Evolutionary conservation across 2,113 vertebrate species (phyloP).

Genomic region (Pluvialis apricaria): DNA sequence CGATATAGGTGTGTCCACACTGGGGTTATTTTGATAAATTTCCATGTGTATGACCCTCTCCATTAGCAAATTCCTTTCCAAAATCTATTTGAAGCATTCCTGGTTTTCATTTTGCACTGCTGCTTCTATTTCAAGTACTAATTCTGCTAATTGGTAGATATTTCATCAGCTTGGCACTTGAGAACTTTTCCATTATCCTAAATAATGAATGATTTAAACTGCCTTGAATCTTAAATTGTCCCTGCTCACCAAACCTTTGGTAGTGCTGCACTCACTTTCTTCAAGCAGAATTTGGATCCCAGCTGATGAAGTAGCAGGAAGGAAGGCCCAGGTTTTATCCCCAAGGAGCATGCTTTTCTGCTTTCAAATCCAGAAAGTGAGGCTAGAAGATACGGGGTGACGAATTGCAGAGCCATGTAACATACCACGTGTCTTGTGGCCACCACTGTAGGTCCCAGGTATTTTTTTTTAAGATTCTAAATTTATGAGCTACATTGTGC

Average conservation of each 20-base stretch:
- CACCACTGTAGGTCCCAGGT: constrained; percentile 41
- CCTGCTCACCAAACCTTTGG: constrained; percentile 22
- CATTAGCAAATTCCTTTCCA: neutral
- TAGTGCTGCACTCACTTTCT: neutral
- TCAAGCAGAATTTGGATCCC: constrained; percentile 13
- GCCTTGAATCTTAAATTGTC: constrained; percentile 52
- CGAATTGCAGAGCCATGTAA: neutral
- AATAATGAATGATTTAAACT: constrained; percentile 64
- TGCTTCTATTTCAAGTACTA: constrained; percentile 53
- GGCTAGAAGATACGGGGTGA: constrained; percentile 28
- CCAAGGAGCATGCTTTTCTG: neutral
- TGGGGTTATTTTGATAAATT: neutral
- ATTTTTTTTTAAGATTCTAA: constrained; percentile 2
- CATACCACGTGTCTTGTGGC: neutral
- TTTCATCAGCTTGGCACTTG: constrained; percentile 62
- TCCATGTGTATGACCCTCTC: neutral
- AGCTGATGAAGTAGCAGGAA: neutral
- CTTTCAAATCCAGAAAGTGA: neutral
- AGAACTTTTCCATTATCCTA: constrained; percentile 65
- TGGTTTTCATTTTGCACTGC: constrained; percentile 13
- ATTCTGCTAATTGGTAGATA: constrained; percentile 64
- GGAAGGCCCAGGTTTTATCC: constrained; percentile 1
- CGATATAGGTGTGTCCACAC: neutral
- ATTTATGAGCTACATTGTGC: neutral
- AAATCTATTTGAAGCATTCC: neutral